Evolutionary conservation across 2,113 vertebrate genomes (phyloP).

Genomic region (Notarius quadriscutis): DNA sequence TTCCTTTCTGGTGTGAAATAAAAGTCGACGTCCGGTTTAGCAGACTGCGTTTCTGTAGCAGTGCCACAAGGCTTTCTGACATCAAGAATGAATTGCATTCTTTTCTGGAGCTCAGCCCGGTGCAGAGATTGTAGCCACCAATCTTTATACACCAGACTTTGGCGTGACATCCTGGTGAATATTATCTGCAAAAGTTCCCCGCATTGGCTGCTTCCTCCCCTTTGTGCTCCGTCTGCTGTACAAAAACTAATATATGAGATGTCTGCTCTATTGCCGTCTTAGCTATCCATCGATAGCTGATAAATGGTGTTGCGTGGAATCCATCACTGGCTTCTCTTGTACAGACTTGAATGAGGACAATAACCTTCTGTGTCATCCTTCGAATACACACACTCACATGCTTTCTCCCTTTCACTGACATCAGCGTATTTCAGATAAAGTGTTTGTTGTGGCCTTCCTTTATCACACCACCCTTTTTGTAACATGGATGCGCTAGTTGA

Average conservation of each 20-base stretch:
- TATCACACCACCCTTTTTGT: conserved; percentile 52
- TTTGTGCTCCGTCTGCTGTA: conserved; percentile 22
- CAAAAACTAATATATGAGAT: conserved; percentile 44
- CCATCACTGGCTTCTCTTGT: conserved; percentile 37
- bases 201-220: conserved; percentile 25
- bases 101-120: conserved; percentile 43
- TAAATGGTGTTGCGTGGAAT: conserved; percentile 43
- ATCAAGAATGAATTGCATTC: conserved; percentile 35
- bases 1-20: conserved; percentile 39
- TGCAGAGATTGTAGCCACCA: conserved; percentile 40
- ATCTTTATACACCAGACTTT: conserved; percentile 46
- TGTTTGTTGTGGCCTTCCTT: conserved; percentile 27
- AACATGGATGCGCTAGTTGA: conserved; percentile 52
- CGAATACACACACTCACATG: conserved; percentile 22
- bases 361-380: conserved; percentile 27
- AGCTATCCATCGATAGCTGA: conserved; percentile 46
- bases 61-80: conserved; percentile 28
- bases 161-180: conserved; percentile 32
- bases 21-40: conserved; percentile 35
- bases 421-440: conserved; percentile 28
- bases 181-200: conserved; percentile 51
- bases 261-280: conserved; percentile 40
- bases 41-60: conserved; percentile 4
- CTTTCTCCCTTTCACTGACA: conserved; percentile 16
- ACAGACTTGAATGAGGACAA: conserved; percentile 32